Evolutionary conservation across 2,113 vertebrate genomes (phyloP).

Genomic region (Catharus fuscescens): DNA sequence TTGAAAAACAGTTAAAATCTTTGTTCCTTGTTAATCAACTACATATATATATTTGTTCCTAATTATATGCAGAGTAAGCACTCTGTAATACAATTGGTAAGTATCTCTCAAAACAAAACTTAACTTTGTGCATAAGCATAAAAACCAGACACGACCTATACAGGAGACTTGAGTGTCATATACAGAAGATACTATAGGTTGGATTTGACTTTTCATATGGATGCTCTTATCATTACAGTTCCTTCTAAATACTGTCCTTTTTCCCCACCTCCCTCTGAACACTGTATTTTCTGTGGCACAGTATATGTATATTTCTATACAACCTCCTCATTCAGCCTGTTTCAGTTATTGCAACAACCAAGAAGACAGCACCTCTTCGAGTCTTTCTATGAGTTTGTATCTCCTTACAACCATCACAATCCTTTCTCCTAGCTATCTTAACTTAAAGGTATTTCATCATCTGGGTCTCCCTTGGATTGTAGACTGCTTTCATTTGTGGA

Average conservation of each 20-base stretch:
- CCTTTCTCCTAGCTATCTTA: neutral
- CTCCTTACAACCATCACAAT: neutral
- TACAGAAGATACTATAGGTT: neutral
- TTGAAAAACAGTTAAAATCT: neutral
- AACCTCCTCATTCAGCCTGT: neutral
- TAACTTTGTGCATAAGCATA: neutral
- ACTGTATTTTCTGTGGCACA: neutral
- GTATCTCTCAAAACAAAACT: neutral
- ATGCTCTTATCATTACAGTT: neutral
- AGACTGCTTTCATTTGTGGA: neutral
- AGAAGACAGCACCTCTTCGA: neutral
- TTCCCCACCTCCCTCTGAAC: neutral
- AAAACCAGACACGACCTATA: neutral
- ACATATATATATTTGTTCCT: neutral
- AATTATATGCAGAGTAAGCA: neutral
- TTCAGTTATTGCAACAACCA: neutral
- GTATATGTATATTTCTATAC: neutral
- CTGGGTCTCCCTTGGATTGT: neutral
- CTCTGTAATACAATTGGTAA: neutral
- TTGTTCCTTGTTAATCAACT: neutral
- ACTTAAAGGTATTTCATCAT: neutral
- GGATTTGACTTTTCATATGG: neutral
- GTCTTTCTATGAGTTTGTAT: neutral
- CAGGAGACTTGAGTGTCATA: neutral
- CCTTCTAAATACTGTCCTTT: neutral